Evolutionary conservation across 1,140 invertebrate species (phyloP).

Genomic region (Eurosta solidaginis): DNA sequence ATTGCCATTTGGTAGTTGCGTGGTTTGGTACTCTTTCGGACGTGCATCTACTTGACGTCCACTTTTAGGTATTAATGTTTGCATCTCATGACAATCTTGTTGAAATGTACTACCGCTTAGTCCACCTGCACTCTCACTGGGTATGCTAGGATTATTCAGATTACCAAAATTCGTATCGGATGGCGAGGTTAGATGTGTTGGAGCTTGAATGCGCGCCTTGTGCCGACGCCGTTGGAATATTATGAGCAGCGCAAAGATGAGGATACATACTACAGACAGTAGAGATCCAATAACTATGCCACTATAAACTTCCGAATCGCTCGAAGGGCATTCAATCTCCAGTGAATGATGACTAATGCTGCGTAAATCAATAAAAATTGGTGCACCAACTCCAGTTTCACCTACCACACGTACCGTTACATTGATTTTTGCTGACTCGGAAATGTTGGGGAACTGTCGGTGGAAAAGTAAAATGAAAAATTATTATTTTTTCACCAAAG

Average conservation of each 20-base stretch:
- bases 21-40: conserved; percentile 50
- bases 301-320: conserved; percentile 47
- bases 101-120: conserved; percentile 51
- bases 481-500: no score
- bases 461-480: no score
- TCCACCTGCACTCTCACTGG: conserved; percentile 51
- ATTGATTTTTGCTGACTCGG: conserved; percentile 52
- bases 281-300: conserved; percentile 55
- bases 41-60: conserved; percentile 33
- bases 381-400: conserved; percentile 52
- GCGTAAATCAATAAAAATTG: conserved; percentile 50
- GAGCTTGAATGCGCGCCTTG: conserved; percentile 51
- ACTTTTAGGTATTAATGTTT: conserved; percentile 52
- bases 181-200: conserved; percentile 49
- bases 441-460: conserved; percentile 53
- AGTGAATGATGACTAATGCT: conserved; percentile 41
- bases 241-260: conserved; percentile 51
- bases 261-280: conserved; percentile 47
- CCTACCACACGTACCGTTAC: conserved; percentile 54
- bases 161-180: conserved; percentile 54
- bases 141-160: conserved; percentile 49
- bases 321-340: conserved; percentile 34
- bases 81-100: conserved; percentile 57
- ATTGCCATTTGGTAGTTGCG: conserved; percentile 46
- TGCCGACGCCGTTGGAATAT: conserved; percentile 50